phyloP scores from a whole-genome alignment of 2,888 invertebrate genomes.

The Agonopterix subpropinquella region DNA sequence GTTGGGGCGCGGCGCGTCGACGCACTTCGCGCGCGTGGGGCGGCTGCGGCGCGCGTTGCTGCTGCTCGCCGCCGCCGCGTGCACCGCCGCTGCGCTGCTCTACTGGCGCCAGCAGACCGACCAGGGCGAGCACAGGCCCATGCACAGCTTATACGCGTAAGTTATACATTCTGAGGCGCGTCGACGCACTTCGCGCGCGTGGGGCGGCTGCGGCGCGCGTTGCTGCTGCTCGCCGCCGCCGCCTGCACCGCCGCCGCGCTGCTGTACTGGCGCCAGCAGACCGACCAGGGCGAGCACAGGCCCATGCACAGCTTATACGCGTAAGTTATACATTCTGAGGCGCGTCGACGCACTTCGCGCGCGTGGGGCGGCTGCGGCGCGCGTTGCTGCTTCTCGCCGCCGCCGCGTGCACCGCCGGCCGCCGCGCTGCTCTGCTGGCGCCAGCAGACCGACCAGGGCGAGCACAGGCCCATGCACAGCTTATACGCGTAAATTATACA shows the following conservation, averaged over 20 bases:
- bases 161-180: constrained; percentile 41
- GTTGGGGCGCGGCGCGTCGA: constrained; percentile 60
- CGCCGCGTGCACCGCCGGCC: no score
- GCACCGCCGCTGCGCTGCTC: constrained; percentile 73
- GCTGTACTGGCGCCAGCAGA: constrained; percentile 78
- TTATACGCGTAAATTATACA: no score
- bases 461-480: no score
- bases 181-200: constrained; percentile 69
- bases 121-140: constrained; percentile 43
- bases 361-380: no score
- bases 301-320: constrained; percentile 46
- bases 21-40: constrained; percentile 70
- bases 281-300: constrained; percentile 45
- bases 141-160: constrained; percentile 47
- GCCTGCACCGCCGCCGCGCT: constrained; percentile 74
- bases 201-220: constrained; percentile 73
- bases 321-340: constrained; percentile 11
- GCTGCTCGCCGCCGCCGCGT: constrained; percentile 71
- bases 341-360: no score
- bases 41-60: constrained; percentile 73
- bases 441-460: no score
- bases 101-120: constrained; percentile 78
- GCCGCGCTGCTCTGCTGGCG: no score
- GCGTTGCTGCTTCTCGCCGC: no score
- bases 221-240: constrained; percentile 74